A percentile compares a stretch with the other conserved stretches of the same genome.
These are phyloP conservation scores for Pterois miles DNA, from an alignment of 2,797 vertebrate species.

Conservation along the genomic window DNA sequence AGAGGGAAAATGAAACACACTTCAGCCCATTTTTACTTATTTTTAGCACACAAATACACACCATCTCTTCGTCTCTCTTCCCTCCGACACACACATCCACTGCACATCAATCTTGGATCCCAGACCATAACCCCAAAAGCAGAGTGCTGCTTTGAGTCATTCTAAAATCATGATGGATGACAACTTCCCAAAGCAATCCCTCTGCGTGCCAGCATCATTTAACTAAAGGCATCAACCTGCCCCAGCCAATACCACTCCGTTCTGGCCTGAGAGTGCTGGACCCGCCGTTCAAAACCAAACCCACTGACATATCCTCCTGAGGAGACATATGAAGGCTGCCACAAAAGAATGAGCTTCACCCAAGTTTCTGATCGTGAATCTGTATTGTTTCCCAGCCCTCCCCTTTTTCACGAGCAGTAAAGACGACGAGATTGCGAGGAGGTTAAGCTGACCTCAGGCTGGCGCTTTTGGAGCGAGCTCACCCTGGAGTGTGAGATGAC, in stretches of 20 bases:
- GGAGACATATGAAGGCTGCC: slow-evolving; percentile 63
- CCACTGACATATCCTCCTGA: slow-evolving; percentile 27
- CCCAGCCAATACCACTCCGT: slow-evolving; percentile 64
- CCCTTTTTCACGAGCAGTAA: slow-evolving; percentile 20
- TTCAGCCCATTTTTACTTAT: slow-evolving; percentile 39
- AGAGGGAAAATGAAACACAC: slow-evolving; percentile 37
- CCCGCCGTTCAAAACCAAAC: slow-evolving; percentile 51
- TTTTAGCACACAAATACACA: slow-evolving; percentile 40
- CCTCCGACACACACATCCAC: slow-evolving; percentile 54
- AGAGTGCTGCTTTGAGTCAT: slow-evolving; percentile 78
- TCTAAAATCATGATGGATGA: slow-evolving; percentile 87
- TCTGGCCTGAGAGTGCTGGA: slow-evolving; percentile 32
- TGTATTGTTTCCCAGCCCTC: slow-evolving; percentile 1
- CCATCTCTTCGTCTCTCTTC: slow-evolving; percentile 38
- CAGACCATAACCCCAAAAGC: slow-evolving; percentile 81
- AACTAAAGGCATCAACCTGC: slow-evolving; percentile 80
- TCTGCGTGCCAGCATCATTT: slow-evolving; percentile 83
- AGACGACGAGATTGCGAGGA: slow-evolving; percentile 58
- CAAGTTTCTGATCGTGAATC: slow-evolving; percentile 56
- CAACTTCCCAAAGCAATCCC: slow-evolving; percentile 83
- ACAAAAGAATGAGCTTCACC: slow-evolving; percentile 57
- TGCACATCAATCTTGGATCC: slow-evolving; percentile 78
- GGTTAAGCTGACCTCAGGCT: slow-evolving; percentile 79
- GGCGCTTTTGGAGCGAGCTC: slow-evolving; percentile 67
- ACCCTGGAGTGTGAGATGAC: slow-evolving; percentile 80